Evolutionary conservation across 2,888 invertebrate species (phyloP).

Genomic region (Bellardia pandia): DNA sequence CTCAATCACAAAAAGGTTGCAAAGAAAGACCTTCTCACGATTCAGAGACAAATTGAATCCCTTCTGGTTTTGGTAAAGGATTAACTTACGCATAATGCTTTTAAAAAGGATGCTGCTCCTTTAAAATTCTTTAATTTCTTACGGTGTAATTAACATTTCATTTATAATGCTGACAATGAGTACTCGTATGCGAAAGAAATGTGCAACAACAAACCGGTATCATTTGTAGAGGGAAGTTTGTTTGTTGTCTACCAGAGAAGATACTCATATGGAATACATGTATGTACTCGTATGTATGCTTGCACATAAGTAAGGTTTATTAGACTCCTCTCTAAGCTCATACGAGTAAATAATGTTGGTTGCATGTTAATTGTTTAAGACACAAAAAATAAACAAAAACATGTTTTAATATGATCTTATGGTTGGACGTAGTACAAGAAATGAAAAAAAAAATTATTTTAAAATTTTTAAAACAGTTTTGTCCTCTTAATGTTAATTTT

Average conservation of each 20-base stretch:
- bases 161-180: background rate
- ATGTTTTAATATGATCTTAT: conserved; percentile 43
- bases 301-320: conserved; percentile 1
- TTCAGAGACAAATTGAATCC: too few relatives aligned
- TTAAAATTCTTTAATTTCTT: background rate
- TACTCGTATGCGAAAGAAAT: conserved; percentile 45
- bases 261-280: background rate
- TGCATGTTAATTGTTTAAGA: conserved; percentile 34
- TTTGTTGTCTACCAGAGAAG: conserved; percentile 24
- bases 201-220: conserved; percentile 62
- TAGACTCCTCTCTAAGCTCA: conserved; percentile 25
- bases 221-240: conserved; percentile 55
- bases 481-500: conserved; percentile 50
- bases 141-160: conserved; percentile 13
- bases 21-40: too few relatives aligned
- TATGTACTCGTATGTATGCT: too few relatives aligned
- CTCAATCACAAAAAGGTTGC: too few relatives aligned
- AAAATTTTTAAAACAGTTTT: conserved; percentile 31
- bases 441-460: background rate
- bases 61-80: too few relatives aligned
- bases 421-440: conserved; percentile 2
- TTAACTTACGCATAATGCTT: too few relatives aligned
- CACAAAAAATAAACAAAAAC: background rate
- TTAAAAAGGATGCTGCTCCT: too few relatives aligned
- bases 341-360: background rate